phyloP scores from a whole-genome alignment of 2,797 vertebrate genomes.

The Labeo calbasu region DNA sequence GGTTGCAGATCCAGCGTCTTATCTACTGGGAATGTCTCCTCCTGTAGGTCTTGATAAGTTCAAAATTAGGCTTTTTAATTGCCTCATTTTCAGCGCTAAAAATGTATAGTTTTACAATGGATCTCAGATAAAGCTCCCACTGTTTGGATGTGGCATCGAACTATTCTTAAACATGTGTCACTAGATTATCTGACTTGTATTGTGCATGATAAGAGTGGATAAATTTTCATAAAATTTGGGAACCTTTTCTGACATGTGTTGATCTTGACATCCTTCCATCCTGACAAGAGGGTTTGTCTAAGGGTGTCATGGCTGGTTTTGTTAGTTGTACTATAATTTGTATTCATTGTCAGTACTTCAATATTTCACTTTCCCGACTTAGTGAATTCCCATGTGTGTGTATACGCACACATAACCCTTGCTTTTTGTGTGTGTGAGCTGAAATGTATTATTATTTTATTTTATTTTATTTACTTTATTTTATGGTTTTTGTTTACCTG shows the following conservation, averaged over 20 bases:
- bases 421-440: too few species aligned
- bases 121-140: conserved; percentile 23
- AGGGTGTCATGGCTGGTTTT: not conserved
- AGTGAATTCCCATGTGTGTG: too few species aligned
- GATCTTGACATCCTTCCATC: not conserved
- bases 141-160: not conserved
- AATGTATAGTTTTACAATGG: conserved; percentile 15
- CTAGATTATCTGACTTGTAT: conserved; percentile 10
- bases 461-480: too few species aligned
- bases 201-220: not conserved
- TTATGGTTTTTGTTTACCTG: too few species aligned
- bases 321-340: not conserved
- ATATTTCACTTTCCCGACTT: not conserved
- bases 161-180: not conserved
- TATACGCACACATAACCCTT: too few species aligned
- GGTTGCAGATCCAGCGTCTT: not conserved
- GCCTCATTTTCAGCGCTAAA: conserved; percentile 29
- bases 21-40: not conserved
- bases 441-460: too few species aligned
- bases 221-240: not conserved
- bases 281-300: too few species aligned
- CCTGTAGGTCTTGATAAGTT: not conserved
- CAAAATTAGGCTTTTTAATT: not conserved
- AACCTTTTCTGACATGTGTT: not conserved
- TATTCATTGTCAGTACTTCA: not conserved